Evolutionary conservation across 2,888 invertebrate species (phyloP).

Genomic region (Callyntrura sp.): DNA sequence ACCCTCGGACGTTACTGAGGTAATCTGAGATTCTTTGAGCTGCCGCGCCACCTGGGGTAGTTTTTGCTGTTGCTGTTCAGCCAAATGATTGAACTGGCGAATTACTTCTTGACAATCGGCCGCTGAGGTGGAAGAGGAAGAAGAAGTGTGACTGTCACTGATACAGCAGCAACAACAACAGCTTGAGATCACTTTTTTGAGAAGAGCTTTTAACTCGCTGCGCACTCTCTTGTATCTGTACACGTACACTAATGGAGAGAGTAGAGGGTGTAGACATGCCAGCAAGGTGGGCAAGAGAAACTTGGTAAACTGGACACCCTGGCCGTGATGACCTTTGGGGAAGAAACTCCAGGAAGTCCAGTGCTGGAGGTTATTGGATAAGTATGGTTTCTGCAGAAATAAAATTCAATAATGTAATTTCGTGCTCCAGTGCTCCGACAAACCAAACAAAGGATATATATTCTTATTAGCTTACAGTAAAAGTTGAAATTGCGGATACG

Average conservation of each 20-base stretch:
- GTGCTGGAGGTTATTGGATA: background rate
- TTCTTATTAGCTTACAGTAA: slow-evolving; percentile 60
- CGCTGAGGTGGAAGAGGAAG: background rate
- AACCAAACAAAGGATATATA: background rate
- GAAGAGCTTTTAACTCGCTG: slow-evolving; percentile 53
- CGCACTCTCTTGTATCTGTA: slow-evolving; percentile 82
- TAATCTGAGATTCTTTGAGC: slow-evolving; percentile 59
- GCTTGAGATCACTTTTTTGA: slow-evolving; percentile 61
- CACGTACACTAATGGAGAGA: slow-evolving; percentile 81
- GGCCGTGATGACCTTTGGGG: background rate
- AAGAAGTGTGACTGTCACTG: background rate
- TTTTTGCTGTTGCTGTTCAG: background rate
- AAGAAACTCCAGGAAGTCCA: background rate
- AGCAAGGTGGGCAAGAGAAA: slow-evolving; percentile 70
- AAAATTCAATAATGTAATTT: no score
- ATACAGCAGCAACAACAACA: background rate
- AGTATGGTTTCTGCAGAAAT: slow-evolving; percentile 13
- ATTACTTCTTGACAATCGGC: slow-evolving; percentile 33
- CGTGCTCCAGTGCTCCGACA: no score
- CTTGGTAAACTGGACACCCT: background rate
- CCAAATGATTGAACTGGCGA: slow-evolving; percentile 57
- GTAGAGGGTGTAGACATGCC: slow-evolving; percentile 78
- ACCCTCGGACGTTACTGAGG: background rate
- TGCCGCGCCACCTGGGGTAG: background rate
- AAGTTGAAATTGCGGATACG: slow-evolving; percentile 59